Evolutionary conservation across 2,888 invertebrate species (phyloP), one percentile per base, ranked within the genome.

Genomic region (Sycophila texana): DNA sequence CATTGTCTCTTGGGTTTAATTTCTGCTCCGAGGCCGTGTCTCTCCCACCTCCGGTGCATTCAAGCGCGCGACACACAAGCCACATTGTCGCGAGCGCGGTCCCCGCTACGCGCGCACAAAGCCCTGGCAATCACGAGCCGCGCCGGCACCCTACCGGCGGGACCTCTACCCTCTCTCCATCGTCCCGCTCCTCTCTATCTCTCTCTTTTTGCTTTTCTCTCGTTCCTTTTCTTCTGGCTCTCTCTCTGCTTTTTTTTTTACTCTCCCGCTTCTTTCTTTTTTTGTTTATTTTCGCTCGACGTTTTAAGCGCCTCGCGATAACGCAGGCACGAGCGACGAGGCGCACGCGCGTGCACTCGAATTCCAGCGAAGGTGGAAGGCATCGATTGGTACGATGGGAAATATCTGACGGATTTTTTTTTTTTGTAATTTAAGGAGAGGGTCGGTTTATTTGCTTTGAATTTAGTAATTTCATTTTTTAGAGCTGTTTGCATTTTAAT

Each of bases 61-160:
- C 84, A 74, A 76, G 81, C 85, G 86, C 85, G 86, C 87, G 86
- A 87, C 86, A 81, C 86, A 83, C 82, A 77, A 83, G 84, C 81
- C 84, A 83, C 83, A 83, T 82, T 84, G 85, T 83, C 85, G 84
- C 82, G 49, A 65, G 68, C 63, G 60, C 22, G 74, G 26, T 61
- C 55, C 70, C 74, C 86, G 86, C 86, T 85, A 83, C 53, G 63
- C 63, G 39, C 18, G 86, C 83, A 89, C 89, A 89, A 89, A 90
- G 88, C 89, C 88, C 89, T 89, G 89, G 89, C 89, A 90, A 90
- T 90, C 90, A 89, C 84, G 85, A 87, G 86, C 87, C 88, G 89
- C 89, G 88, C 89, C 89, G 47, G n/a, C 58, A 65, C 74, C 68
- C 30, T 61, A 61, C 65, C 80, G 70, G 74, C 80, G 76, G 73